Evolutionary conservation across 2,113 vertebrate species (phyloP).

Genomic region (Lepisosteus oculatus): DNA sequence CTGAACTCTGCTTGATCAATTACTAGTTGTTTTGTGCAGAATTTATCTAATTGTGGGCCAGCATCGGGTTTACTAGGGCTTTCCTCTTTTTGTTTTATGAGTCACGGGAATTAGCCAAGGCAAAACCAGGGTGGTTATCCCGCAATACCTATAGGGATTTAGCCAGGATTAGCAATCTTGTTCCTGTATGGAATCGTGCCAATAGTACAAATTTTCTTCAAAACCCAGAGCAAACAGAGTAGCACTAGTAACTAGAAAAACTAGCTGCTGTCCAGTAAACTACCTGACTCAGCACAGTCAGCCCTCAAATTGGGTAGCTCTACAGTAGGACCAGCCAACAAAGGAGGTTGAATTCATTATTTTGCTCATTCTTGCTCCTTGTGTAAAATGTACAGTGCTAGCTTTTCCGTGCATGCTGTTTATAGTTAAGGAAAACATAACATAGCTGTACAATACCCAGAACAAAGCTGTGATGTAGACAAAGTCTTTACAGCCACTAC

Average conservation of each 20-base stretch:
- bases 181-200: constrained; percentile 6
- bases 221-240: background rate
- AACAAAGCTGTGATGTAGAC: background rate
- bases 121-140: background rate
- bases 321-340: background rate
- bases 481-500: background rate
- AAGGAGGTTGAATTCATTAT: background rate
- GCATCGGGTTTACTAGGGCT: no score
- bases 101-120: background rate
- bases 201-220: background rate
- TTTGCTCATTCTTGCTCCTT: background rate
- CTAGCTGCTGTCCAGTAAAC: background rate
- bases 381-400: constrained; percentile 14
- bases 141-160: background rate
- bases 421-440: background rate
- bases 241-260: background rate
- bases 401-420: constrained; percentile 22
- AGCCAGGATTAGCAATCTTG: background rate
- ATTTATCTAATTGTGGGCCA: no score
- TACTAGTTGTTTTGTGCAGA: no score
- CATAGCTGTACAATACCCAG: background rate
- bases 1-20: no score
- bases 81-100: background rate
- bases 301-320: background rate
- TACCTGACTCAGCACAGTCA: background rate